A percentile compares a stretch with the other conserved stretches of the same genome.
phyloP scores from a whole-genome alignment of 2,113 vertebrate genomes.

The Mus pahari region DNA sequence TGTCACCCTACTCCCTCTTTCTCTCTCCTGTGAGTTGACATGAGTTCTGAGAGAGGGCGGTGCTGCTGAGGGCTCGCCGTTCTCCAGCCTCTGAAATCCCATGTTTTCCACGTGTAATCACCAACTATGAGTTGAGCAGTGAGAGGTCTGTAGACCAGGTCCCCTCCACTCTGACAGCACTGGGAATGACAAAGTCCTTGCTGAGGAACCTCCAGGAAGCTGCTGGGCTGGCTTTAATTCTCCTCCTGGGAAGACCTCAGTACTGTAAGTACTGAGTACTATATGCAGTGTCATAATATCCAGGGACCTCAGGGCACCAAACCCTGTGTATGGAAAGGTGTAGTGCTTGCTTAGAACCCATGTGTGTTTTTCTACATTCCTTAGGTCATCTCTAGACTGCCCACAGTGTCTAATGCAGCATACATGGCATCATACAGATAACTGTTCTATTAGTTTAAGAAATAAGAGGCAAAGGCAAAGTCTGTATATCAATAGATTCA shows the following conservation, averaged over 20 bases:
- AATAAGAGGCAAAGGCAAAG: neutral
- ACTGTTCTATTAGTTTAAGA: neutral
- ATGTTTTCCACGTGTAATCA: neutral
- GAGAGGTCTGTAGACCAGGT: neutral
- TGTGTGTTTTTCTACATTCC: neutral
- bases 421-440: neutral
- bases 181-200: neutral
- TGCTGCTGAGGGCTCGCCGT: neutral
- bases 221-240: neutral
- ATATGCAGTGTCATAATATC: neutral
- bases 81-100: neutral
- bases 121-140: neutral
- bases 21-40: neutral
- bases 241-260: neutral
- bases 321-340: neutral
- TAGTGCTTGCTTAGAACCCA: neutral
- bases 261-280: too few species aligned
- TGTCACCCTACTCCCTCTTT: neutral
- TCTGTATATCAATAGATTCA: neutral
- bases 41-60: neutral
- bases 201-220: neutral
- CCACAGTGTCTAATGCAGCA: neutral
- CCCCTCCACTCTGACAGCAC: neutral
- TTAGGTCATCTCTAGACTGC: neutral
- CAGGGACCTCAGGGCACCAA: neutral